Evolutionary conservation across 2,888 invertebrate genomes (phyloP).

Genomic region (Troides helena): DNA sequence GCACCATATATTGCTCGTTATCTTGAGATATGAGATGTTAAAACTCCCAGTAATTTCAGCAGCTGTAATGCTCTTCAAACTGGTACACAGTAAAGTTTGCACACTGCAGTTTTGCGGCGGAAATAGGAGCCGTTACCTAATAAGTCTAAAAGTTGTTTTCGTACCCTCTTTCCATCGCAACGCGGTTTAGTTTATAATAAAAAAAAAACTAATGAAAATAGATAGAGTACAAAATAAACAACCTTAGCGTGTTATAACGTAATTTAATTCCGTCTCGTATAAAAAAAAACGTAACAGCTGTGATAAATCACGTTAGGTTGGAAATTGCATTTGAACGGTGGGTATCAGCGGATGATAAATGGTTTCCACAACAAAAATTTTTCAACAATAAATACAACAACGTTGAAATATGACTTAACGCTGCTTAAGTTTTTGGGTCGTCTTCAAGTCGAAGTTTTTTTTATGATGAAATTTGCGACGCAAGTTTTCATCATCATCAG

Average conservation of each 20-base stretch:
- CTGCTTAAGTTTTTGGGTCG: neutral
- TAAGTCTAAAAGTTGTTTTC: too few relatives aligned
- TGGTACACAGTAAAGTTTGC: too few relatives aligned
- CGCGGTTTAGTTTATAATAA: too few relatives aligned
- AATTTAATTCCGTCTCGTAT: conserved; percentile 3
- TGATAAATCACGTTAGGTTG: conserved; percentile 22
- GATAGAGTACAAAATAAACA: neutral
- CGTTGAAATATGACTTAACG: neutral
- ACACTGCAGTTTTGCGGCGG: too few relatives aligned
- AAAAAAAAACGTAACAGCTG: conserved; percentile 5
- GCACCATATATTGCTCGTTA: too few relatives aligned
- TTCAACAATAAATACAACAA: conserved; percentile 9
- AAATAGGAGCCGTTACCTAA: too few relatives aligned
- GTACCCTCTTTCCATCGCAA: too few relatives aligned
- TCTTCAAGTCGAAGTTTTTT: neutral
- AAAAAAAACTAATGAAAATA: neutral
- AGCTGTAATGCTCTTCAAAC: too few relatives aligned
- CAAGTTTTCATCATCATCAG: too few relatives aligned
- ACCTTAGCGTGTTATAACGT: conserved; percentile 9
- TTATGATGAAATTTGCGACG: too few relatives aligned
- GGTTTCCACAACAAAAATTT: neutral
- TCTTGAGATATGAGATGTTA: too few relatives aligned
- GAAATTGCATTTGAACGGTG: conserved; percentile 17
- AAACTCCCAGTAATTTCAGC: too few relatives aligned
- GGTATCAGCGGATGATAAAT: conserved; percentile 17